phyloP scores from a whole-genome alignment of 64 coral and sea anemone species.

The Exaiptasia diaphana region DNA sequence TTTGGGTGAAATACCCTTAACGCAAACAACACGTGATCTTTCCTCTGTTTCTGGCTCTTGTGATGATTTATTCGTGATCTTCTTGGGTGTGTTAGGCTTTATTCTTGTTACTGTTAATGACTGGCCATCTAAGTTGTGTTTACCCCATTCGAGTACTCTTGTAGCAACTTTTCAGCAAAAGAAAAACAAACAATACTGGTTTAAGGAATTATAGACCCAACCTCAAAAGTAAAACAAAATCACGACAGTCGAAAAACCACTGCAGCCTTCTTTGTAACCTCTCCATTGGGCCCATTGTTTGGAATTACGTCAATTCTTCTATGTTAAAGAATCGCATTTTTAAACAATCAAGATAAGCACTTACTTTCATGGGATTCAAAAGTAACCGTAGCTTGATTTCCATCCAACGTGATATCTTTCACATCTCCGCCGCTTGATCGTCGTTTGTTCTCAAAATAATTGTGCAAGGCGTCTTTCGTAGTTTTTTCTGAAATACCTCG shows the following conservation, averaged over 20 bases:
- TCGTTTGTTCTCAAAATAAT: constrained; percentile 28
- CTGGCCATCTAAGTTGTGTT: background rate
- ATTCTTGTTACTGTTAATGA: background rate
- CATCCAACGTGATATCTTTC: background rate
- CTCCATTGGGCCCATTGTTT: too few relatives aligned
- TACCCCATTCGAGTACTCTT: background rate
- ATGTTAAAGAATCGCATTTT: too few relatives aligned
- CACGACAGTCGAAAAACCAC: too few relatives aligned
- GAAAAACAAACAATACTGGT: background rate
- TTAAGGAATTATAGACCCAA: too few relatives aligned
- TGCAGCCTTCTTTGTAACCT: too few relatives aligned
- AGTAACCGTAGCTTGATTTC: background rate
- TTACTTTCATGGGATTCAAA: constrained; percentile 18
- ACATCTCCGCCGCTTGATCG: background rate
- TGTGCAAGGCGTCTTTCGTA: background rate
- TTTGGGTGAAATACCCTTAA: background rate
- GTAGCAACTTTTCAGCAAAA: background rate
- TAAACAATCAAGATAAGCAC: background rate
- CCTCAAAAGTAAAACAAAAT: too few relatives aligned
- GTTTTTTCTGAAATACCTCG: background rate
- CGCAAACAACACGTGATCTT: background rate
- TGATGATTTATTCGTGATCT: background rate
- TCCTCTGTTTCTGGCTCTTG: background rate
- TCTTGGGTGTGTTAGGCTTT: background rate
- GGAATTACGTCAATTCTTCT: too few relatives aligned